A percentile compares a stretch with the other conserved stretches of the same genome.
Conservation (phyloP, 2,113 vertebrate genomes). For the Terrapene triunguis region DNA sequence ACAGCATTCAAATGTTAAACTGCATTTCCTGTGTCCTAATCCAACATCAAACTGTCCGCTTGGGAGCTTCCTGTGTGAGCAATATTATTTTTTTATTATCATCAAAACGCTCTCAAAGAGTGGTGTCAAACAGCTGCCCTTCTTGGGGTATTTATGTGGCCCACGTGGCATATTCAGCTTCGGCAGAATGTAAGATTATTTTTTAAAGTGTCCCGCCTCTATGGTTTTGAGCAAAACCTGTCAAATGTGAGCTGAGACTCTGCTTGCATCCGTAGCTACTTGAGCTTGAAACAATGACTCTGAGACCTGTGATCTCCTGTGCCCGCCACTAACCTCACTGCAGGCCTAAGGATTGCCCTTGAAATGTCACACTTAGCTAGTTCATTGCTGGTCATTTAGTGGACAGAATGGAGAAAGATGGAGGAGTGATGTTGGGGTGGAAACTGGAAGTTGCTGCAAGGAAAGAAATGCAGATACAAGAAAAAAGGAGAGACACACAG, state of each 20-base stretch:
- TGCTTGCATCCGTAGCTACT: not conserved
- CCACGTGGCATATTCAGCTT: conserved; percentile 60
- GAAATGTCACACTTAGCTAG: not conserved
- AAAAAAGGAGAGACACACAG: not conserved
- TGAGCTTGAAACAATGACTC: not conserved
- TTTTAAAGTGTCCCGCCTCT: conserved; percentile 33
- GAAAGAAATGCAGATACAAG: not conserved
- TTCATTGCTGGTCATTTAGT: not conserved
- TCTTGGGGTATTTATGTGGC: conserved; percentile 51
- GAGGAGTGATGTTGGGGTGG: not conserved
- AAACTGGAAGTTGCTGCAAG: not conserved
- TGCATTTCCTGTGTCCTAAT: conserved; percentile 52
- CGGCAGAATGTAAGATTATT: conserved; percentile 6
- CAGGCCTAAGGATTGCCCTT: conserved; percentile 38
- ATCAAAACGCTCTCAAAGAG: conserved; percentile 60
- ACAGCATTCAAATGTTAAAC: conserved; percentile 17
- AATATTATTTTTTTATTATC: conserved; percentile 59
- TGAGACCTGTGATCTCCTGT: conserved; percentile 2
- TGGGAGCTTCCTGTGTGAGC: conserved; percentile 33
- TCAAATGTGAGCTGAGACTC: not conserved
- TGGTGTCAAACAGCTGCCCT: conserved; percentile 66
- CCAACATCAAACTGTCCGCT: conserved; percentile 31
- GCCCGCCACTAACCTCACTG: not conserved
- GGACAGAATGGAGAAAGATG: not conserved
- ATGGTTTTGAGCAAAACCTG: not conserved